Base-by-base conservation (phyloP, 1,140 invertebrate genomes). In the Bombus polaris region DNA sequence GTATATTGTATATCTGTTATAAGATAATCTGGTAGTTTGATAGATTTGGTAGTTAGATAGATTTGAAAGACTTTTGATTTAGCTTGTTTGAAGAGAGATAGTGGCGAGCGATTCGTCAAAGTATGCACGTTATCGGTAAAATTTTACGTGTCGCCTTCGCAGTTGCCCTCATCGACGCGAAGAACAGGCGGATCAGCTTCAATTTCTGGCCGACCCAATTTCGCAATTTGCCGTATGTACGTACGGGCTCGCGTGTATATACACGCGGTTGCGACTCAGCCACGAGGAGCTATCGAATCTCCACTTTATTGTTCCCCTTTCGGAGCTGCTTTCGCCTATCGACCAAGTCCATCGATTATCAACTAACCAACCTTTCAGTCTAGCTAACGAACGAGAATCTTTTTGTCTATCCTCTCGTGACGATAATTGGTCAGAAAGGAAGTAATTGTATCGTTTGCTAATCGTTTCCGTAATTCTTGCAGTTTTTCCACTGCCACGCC, bases 161-260 rank as follows among this genome's bases (percentile, higher is more conserved):
- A 85, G 80, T 86, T 89, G 89, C 88, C 88, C 87, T 87, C 88
- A 88, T 78, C 83, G 83, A 77, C 85, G 87, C 71, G 85, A 87
- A 90, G 78, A 84, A 81, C 86, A 87, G 53, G 66, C 78, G 66
- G 79, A 80, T 66, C 59, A 53, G 72, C 72, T 92, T 93, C 91
- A 93, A 94, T 94, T 94, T 94, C 93, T 91, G 90, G 71, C 91
- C 90, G 94, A 94, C 94, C 93, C 91, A 92, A 93, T 94, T 94
- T 94, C 92, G 89, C 91, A 94, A 94, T 90, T 62, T 88, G 59
- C 62, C 72, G 84, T 68, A 80, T 59, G 79, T 77, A 85, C 83
- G 68, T 74, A 74, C 39, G 71, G 68, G 65, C 83, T 72, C 57
- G 68, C 44, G 47, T 39, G 83, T 78, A 72, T 85, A 88, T 81